A percentile compares a stretch with the other conserved stretches of the same genome.
Conservation (phyloP, 2,797 vertebrate species). For the Pipistrellus pygmaeus region DNA sequence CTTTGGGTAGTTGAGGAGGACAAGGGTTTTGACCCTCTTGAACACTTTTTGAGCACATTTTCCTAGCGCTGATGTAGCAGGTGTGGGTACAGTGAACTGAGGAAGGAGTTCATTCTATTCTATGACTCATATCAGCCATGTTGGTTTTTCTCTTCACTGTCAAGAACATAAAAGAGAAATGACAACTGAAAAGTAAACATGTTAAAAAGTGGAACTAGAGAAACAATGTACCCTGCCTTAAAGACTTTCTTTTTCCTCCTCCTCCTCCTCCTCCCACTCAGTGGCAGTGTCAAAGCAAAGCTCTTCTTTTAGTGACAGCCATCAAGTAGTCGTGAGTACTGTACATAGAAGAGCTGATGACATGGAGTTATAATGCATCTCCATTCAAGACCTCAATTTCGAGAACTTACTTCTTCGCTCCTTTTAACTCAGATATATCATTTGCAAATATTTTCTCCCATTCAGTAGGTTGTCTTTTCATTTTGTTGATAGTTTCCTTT, state of each 20-base stretch:
- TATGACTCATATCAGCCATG: constrained; percentile 33
- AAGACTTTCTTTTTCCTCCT: constrained; percentile 32
- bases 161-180: constrained; percentile 66
- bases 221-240: constrained; percentile 65
- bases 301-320: constrained; percentile 72
- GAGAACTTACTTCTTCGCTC: constrained; percentile 54
- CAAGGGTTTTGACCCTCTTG: not conserved
- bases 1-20: not conserved
- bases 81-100: not conserved
- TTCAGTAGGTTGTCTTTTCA: not conserved
- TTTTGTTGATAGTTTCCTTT: not conserved
- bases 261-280: constrained; percentile 59
- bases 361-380: constrained; percentile 34
- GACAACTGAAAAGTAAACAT: constrained; percentile 32
- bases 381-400: constrained; percentile 55
- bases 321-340: constrained; percentile 74
- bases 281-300: constrained; percentile 32
- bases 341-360: constrained; percentile 65
- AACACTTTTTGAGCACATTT: not conserved
- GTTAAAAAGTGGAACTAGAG: constrained; percentile 67
- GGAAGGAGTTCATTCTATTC: not conserved
- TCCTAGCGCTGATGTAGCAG: not conserved
- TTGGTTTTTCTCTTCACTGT: constrained; percentile 65
- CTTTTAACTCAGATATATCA: constrained; percentile 4
- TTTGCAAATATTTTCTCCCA: not conserved